Conservation (phyloP, 2,888 invertebrate genomes). For the Lamellibrachia satsuma region DNA sequence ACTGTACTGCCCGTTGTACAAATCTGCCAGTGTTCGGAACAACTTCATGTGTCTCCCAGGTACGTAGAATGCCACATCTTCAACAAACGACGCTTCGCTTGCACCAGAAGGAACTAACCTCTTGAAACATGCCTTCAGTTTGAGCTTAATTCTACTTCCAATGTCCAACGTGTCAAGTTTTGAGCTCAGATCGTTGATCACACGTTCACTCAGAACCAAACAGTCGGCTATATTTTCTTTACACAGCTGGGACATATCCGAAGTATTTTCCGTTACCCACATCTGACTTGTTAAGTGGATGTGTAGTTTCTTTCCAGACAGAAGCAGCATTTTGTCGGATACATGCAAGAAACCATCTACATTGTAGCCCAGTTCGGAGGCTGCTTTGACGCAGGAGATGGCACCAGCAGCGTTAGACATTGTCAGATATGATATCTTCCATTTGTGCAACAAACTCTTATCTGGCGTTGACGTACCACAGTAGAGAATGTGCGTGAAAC, state of each 20-base stretch:
- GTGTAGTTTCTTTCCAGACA: background rate
- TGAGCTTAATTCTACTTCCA: background rate
- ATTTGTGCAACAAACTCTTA: conserved; percentile 28
- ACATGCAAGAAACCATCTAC: conserved; percentile 40
- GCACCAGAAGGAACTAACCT: background rate
- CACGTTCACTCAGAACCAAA: background rate
- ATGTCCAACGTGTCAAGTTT: background rate
- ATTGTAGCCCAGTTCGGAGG: conserved; percentile 39
- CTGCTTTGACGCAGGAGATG: conserved; percentile 36
- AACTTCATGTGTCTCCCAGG: background rate
- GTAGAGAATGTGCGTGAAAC: conserved; percentile 40
- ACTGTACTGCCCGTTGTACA: background rate
- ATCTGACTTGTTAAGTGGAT: conserved; percentile 22
- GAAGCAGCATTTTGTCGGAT: conserved; percentile 36
- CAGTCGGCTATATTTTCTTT: conserved; percentile 31
- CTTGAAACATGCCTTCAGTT: background rate
- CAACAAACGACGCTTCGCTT: background rate
- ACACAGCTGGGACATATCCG: conserved; percentile 30
- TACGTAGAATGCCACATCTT: background rate
- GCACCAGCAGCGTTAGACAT: conserved; percentile 21
- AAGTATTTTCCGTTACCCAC: conserved; percentile 35
- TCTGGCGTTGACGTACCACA: conserved; percentile 31
- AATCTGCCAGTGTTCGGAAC: background rate
- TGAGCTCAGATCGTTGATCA: background rate
- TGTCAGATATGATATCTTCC: conserved; percentile 38